Base-by-base conservation (phyloP, 30 jellyfish, hydroid and myxozoan genomes). In the Aurelia sp. region DNA sequence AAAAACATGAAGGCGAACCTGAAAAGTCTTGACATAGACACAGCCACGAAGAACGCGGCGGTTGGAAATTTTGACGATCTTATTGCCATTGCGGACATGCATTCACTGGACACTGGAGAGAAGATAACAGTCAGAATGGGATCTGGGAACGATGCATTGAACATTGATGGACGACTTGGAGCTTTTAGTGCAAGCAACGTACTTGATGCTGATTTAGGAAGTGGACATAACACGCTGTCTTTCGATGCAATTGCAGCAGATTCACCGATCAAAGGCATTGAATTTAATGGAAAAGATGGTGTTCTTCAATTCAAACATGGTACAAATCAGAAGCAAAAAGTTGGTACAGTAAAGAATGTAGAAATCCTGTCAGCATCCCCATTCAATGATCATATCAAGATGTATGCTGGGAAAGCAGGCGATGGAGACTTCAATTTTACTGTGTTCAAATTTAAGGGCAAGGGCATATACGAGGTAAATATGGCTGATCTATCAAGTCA, bases 111-210 rank as follows among this genome's bases (percentile, higher is more conserved):
- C 37, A 0, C 23, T 13, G 72, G 72, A 16, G 82, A 71, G 37
- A 71, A 33, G 20, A 35, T 71, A 31, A 23, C 3, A 17, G 68
- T 71, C 19, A 47, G 37, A 71, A 71, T 71, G 82, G 82, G 82
- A 35, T 13, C 70, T 71, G 82, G 82, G 6, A 71, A 71, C 23
- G 88, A 76, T 76, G 85, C 79, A 5, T 27, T 76, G 64, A 76
- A 76, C 53, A 73, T 73, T 31, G 85, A 73, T 75, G 85, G 85
- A 33, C 47, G 18, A 16, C 22, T 51, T 19, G 85, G 85, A 19
- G 76, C 18, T 13, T 71, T 71, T 33, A 11, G 33, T 27, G 19
- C 71, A 18, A 10, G 13, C 41, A 22, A 41, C 51, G n/a, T 48
- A n/a, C 41, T 73, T n/a, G 71, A 73, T 51, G 85, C 85, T 23